Evolutionary conservation across 2,113 vertebrate species (phyloP), one percentile per base, ranked within the genome.

Genomic region (Pterocles gutturalis): DNA sequence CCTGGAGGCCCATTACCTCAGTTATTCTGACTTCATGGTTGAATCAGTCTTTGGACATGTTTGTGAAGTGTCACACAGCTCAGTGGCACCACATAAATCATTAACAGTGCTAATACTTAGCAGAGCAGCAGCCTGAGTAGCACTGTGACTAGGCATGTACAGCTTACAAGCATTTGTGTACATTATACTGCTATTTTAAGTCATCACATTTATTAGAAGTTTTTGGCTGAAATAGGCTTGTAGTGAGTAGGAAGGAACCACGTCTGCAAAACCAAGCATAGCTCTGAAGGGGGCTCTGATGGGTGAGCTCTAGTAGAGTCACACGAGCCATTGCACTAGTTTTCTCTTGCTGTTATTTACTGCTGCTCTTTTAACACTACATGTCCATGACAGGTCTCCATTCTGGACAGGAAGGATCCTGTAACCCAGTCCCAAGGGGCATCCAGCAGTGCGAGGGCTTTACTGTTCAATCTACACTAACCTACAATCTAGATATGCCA

Each of bases 11-110:
- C 87, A 51, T 46, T 78, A 67, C 46, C 38, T 73, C 61, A 29
- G n/a, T 84, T 87, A 58, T 91, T 96, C 87, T 65, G 60, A 62
- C 65, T 96, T 91, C 69, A 65, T 1, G 28, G 33, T 28, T 72
- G 58, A 79, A 69, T 2, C 31, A 85, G 45, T 13, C 65, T 54
- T 78, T 73, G 61, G 60, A 61, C 34, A 55, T 61, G 61, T 87
- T 87, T 96, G 70, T 21, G 49, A 76, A 93, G 45, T 5, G 66
- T 83, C 87, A 80, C 58, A 60, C 57, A 76, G 45, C 84, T 91
- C 94, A 87, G 54, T 10, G 49, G 70, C 94, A 96, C 84, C 84
- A 65, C 58, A 76, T 94, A 87, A 96, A 94, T 93, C 41, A 65
- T 72, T 34, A 64, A 10, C 6, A 85, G 49, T 45, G 36, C 57